Evolutionary conservation across 2,113 vertebrate species (phyloP), one percentile per base, ranked within the genome.

Genomic region (Balaeniceps rex): DNA sequence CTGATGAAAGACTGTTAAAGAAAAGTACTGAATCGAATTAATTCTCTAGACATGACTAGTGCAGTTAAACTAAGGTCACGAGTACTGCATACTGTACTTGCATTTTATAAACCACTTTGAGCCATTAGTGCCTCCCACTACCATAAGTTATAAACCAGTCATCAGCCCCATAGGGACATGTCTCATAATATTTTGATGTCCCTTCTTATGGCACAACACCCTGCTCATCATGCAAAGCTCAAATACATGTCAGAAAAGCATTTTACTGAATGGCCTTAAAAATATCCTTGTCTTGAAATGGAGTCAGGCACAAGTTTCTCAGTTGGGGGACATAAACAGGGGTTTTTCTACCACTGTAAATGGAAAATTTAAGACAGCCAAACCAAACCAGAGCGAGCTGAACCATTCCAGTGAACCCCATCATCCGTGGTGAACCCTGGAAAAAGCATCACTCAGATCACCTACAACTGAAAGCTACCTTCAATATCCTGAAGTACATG

Each of bases 21-120:
- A 77, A 77, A 83, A 42, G 54, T 42, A 75, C 58, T 23, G 47
- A 86, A 83, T 38, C 33, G 80, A 83, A 92, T 95, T 92, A 96
- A 89, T 94, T 79, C 77, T 91, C 44, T 65, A 89, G 85, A 86
- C 23, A 0, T 28, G 66, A 84, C 66, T 70, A 75, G 26, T 19
- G 13, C 55, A 93, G 42, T 86, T 86, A 87, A 96, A 87, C 60
- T 92, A 81, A 96, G 92, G 86, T 91, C 96, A 96, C 4, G 4
- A 69, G 47, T 58, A 70, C 25, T 76, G 25, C 54, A 18, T 6
- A 12, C 10, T 63, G 55, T n/a, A n/a, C 52, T 85, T 65, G 33
- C 72, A 46, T 94, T 91, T 82, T 84, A 82, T 36, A 52, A 93
- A 44, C 29, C 44, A 63, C 58, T 58, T 66, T 55, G 10, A 89